phyloP scores from a whole-genome alignment of 2,888 invertebrate genomes.

The Meteorus colon region DNA sequence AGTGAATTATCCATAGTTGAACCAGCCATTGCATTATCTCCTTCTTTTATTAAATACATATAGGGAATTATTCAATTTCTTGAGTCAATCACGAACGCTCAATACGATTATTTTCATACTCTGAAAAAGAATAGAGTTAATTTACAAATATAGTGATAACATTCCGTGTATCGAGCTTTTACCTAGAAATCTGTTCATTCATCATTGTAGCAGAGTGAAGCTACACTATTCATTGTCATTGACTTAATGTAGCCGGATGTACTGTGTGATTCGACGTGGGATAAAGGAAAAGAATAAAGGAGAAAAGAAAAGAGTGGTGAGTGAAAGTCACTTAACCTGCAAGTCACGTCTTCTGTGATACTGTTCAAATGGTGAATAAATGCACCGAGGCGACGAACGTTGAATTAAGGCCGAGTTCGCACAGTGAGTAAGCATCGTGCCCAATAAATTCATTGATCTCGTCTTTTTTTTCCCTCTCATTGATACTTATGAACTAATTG shows the following conservation, averaged over 20 bases:
- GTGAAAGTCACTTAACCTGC: constrained; percentile 48
- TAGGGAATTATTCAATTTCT: too few relatives aligned
- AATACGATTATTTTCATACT: too few relatives aligned
- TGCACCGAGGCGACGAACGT: background rate
- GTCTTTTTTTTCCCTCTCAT: background rate
- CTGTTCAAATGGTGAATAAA: constrained; percentile 25
- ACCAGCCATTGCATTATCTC: background rate
- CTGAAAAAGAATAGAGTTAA: background rate
- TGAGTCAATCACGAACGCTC: too few relatives aligned
- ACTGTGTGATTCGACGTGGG: constrained; percentile 13
- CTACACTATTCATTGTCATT: background rate
- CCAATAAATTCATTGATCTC: background rate
- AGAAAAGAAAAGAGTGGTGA: constrained; percentile 36
- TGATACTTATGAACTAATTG: background rate
- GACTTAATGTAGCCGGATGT: background rate
- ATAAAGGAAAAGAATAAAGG: constrained; percentile 18
- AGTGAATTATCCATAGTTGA: background rate
- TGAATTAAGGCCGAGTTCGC: background rate
- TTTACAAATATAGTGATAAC: background rate
- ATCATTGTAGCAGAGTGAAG: background rate
- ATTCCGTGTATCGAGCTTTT: background rate
- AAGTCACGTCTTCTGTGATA: constrained; percentile 46
- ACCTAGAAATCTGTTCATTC: background rate
- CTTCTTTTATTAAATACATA: background rate
- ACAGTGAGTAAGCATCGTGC: too few relatives aligned